Evolutionary conservation across 2,113 vertebrate genomes (phyloP).

Genomic region (Archocentrus centrarchus): DNA sequence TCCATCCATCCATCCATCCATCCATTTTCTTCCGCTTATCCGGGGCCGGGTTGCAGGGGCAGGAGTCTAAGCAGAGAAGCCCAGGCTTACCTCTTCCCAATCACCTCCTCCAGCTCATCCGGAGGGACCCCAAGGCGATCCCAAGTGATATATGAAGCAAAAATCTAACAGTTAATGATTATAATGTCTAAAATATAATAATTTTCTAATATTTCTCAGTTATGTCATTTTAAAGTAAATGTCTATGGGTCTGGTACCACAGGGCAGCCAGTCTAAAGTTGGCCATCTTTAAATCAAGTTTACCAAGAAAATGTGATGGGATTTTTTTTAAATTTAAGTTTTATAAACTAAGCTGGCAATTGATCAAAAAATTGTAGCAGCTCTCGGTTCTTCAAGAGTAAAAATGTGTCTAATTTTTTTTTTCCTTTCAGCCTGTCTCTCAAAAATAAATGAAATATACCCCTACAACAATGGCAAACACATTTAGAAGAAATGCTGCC

Average conservation of each 20-base stretch:
- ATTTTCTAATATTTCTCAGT: neutral
- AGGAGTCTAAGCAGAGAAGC: too few relatives aligned
- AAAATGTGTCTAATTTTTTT: neutral
- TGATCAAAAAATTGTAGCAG: neutral
- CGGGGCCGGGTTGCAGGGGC: too few relatives aligned
- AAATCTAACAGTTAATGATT: neutral
- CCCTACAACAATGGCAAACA: accelerated
- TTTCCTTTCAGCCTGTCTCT: neutral
- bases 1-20: too few relatives aligned
- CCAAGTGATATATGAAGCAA: neutral
- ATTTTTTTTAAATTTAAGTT: neutral
- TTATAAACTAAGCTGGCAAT: too few relatives aligned
- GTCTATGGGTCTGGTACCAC: neutral
- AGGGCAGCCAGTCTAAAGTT: neutral
- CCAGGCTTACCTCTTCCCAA: too few relatives aligned
- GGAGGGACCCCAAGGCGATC: too few relatives aligned
- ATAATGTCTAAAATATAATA: neutral
- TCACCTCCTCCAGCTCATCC: too few relatives aligned
- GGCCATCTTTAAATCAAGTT: neutral
- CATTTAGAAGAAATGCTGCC: neutral
- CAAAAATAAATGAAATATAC: accelerated
- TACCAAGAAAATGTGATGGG: neutral
- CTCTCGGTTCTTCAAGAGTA: neutral
- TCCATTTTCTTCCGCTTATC: too few relatives aligned
- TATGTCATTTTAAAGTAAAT: neutral